Evolutionary conservation across 2,888 invertebrate species (phyloP), one percentile per base, ranked within the genome.

Genomic region (Vesta saturnalis): DNA sequence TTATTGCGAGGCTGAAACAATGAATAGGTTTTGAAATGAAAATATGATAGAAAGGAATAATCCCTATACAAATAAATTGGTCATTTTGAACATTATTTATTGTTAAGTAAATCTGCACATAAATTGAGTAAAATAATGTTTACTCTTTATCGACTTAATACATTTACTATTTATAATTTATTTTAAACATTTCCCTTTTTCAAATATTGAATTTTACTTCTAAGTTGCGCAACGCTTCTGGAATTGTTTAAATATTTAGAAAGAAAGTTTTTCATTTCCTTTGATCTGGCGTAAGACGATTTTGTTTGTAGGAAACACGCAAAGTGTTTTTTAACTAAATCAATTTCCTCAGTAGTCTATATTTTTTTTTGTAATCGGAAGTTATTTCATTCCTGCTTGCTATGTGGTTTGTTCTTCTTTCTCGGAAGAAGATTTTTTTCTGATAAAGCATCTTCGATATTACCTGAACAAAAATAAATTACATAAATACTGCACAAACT

Each of bases 1-100:
- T 23, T 23, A 23, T 23, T 23, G 23, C 23, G 23, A 23, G 23
- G 23, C 23, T 43, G 14, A 43, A 43, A 10, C 2, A 43, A 5
- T 43, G 43, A 43, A 43, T 3, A 43, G 14, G 14, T n/a, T 3
- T 10, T n/a, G 43, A 43, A 14, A 3, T 43, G 10, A 43, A 43
- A n/a, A 43, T 43, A 43, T 43, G 43, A 43, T 43, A 43, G 43
- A 43, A 43, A 43, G 43, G 43, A 43, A 43, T 43, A 43, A 43
- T 43, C 43, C 43, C 23, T 23, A 23, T 23, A 3, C 8, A 23
- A 23, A 23, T 23, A 23, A 23, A 23, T 23, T 23, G 23, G 23
- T 23, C 23, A 23, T 43, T 43, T 14, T 43, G 43, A 43, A 43
- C 43, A 43, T 43, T 43, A 43, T 43, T 10, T 43, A 43, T 43